Percentiles rank a stretch among this genome's conserved stretches.
phyloP scores from a whole-genome alignment of 1,140 invertebrate genomes.

The Ostrea denselamellosa region DNA sequence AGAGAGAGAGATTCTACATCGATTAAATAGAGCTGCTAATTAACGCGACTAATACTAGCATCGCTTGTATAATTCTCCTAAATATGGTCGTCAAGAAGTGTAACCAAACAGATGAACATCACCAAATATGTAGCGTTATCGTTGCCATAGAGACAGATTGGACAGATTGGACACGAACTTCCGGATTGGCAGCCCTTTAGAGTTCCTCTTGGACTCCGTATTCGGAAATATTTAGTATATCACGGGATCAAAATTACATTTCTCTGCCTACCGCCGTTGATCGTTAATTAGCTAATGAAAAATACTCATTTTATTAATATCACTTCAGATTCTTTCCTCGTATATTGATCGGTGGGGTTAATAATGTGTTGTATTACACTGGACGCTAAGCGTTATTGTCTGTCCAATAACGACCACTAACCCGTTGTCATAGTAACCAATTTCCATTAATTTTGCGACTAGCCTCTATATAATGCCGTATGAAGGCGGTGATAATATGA shows the following conservation, averaged over 20 bases:
- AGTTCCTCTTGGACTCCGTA: too few species aligned
- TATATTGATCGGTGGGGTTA: background rate
- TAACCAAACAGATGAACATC: too few species aligned
- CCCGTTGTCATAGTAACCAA: background rate
- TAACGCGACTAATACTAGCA: too few species aligned
- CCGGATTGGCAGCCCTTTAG: background rate
- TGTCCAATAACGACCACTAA: background rate
- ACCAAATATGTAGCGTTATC: background rate
- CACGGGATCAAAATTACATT: too few species aligned
- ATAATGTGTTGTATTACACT: background rate
- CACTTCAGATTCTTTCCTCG: background rate
- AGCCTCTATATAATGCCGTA: background rate
- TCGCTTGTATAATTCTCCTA: too few species aligned
- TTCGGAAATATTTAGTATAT: too few species aligned
- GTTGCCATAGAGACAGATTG: slow-evolving; percentile 8
- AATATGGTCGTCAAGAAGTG: too few species aligned
- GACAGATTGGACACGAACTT: background rate
- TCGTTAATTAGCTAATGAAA: slow-evolving; percentile 3
- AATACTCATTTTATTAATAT: background rate
- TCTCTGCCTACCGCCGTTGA: background rate
- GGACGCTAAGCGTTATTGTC: background rate
- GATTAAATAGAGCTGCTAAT: too few species aligned
- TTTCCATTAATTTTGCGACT: background rate
- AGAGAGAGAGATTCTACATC: too few species aligned
- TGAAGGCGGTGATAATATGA: background rate